Conservation (phyloP, 1,140 invertebrate genomes). For the Cotesia typhae region DNA sequence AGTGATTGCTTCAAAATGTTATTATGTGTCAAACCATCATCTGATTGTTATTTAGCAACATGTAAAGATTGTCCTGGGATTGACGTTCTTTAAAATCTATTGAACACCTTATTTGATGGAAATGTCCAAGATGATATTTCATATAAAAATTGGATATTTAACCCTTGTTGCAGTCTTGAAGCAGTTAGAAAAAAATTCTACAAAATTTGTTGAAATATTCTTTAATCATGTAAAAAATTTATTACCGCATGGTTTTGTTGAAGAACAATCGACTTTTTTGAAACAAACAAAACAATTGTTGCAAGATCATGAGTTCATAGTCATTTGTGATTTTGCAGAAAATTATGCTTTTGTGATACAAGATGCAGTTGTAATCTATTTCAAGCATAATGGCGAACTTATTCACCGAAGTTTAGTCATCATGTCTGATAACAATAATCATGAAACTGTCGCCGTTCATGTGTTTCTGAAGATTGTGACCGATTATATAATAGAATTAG, state of each 20-base stretch:
- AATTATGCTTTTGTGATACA: conserved; percentile 43
- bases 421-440: conserved; percentile 1
- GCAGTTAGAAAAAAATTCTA: conserved; percentile 12
- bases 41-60: conserved; percentile 16
- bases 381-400: too few species aligned
- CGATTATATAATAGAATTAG: neutral
- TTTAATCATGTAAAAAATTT: conserved; percentile 31
- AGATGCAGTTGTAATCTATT: conserved; percentile 34
- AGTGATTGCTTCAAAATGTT: too few species aligned
- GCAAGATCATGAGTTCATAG: conserved; percentile 37
- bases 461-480: neutral
- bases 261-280: conserved; percentile 32
- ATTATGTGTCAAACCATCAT: conserved; percentile 13
- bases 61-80: conserved; percentile 29
- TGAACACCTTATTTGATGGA: conserved; percentile 11
- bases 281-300: conserved; percentile 33
- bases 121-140: conserved; percentile 33
- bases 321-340: conserved; percentile 51
- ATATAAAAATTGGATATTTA: conserved; percentile 25
- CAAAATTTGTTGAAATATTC: conserved; percentile 40
- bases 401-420: neutral
- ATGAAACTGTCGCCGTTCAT: conserved; percentile 2
- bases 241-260: conserved; percentile 42
- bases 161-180: conserved; percentile 24
- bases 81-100: conserved; percentile 7